These are phyloP conservation scores for Ischnus inquisitorius DNA, from an alignment of 2,888 invertebrate species.

Conservation along the genomic window DNA sequence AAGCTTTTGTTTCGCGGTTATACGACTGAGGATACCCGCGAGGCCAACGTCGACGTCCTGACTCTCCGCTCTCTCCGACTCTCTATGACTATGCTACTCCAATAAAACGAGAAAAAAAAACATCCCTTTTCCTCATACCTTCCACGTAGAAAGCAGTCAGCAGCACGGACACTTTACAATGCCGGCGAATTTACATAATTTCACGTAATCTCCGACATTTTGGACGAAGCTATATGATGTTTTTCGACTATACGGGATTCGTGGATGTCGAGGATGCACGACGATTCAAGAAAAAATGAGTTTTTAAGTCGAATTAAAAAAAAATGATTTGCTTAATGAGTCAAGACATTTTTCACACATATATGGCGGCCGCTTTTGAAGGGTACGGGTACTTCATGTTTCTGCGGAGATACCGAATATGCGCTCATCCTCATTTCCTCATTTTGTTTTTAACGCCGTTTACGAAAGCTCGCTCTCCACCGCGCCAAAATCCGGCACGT, in stretches of 20 bases:
- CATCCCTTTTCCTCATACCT: slow-evolving; percentile 69
- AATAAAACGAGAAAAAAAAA: slow-evolving; percentile 84
- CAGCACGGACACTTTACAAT: slow-evolving; percentile 81
- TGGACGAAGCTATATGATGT: slow-evolving; percentile 71
- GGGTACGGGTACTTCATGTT: too few relatives aligned
- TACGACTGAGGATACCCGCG: slow-evolving; percentile 82
- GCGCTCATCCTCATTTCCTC: too few relatives aligned
- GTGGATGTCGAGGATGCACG: background rate
- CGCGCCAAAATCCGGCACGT: too few relatives aligned
- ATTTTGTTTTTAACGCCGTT: too few relatives aligned
- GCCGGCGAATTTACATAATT: slow-evolving; percentile 84
- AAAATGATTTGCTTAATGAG: too few relatives aligned
- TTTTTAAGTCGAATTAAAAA: background rate
- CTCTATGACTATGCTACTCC: slow-evolving; percentile 70
- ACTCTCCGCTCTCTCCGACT: slow-evolving; percentile 37
- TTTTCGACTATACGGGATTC: slow-evolving; percentile 27
- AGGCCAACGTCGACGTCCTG: slow-evolving; percentile 66
- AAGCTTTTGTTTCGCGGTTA: slow-evolving; percentile 85
- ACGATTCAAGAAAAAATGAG: background rate
- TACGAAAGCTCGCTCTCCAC: too few relatives aligned
- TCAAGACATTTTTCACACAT: too few relatives aligned
- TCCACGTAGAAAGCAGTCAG: slow-evolving; percentile 19
- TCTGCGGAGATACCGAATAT: too few relatives aligned
- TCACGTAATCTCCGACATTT: slow-evolving; percentile 85
- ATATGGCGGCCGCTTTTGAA: too few relatives aligned